Evolutionary conservation across 2,888 invertebrate species (phyloP), one percentile per base, ranked within the genome.

Genomic region (Plagiodera versicolora): DNA sequence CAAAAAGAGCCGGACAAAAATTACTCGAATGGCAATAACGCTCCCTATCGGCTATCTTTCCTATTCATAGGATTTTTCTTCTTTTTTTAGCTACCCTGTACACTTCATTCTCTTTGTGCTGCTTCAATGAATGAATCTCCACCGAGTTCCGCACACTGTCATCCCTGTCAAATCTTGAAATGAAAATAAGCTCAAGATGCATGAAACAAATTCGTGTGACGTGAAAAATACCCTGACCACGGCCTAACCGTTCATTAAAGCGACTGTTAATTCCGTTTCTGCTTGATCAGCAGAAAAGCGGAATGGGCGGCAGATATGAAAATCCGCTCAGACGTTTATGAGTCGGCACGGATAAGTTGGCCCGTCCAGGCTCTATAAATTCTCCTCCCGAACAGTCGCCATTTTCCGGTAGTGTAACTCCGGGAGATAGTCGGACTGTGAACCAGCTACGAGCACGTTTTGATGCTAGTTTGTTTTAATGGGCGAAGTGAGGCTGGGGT

Each of bases 351-450:
- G 51, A 52, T 39, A 52, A 39, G 52, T 52, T 14, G 39, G 52
- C 19, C 20, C 39, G 20, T 18, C 19, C 52, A 20, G 14, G 3
- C 39, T 39, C 39, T 8, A 52, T 52, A 52, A 39, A 52, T 52
- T 39, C 39, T n/a, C 10, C 52, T 4, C 39, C 24, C 4, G 5
- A 39, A 52, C 18, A 19, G 52, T 19, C 52, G 19, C 39, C 20
- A 52, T 52, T 35, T 52, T 39, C 52, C 52, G 52, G 52, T 39
- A 20, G 19, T 20, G 52, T 39, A 52, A 52, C 52, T 52, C 39
- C 20, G 39, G 14, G 9, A 52, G 52, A 51, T 51, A 51, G 50
- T 51, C 35, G 32, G 32, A 52, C 24, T 52, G 10, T 18, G 39
- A 18, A 17, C 51, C 16, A 51, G 35, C 35, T 51, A 18, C 19